These are phyloP conservation scores for Julus scandinavius DNA, from an alignment of 2,888 invertebrate genomes.

Conservation along the genomic window DNA sequence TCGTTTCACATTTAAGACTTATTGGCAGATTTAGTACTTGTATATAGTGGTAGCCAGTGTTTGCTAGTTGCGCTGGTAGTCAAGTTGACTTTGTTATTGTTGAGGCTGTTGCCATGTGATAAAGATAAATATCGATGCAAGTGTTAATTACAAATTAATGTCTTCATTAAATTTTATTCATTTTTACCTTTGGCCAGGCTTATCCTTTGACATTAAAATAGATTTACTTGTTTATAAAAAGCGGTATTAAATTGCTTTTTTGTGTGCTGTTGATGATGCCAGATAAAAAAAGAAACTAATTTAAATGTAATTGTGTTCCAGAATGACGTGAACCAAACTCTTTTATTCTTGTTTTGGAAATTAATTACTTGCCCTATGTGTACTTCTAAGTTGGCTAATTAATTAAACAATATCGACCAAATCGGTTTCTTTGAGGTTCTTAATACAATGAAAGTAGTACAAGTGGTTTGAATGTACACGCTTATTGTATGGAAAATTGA, in stretches of 20 bases:
- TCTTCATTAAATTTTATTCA: background rate
- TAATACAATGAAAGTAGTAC: background rate
- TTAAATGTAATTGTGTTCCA: background rate
- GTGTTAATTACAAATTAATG: background rate
- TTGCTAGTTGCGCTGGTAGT: too few species aligned
- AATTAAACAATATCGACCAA: slow-evolving; percentile 2
- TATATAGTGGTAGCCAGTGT: too few species aligned
- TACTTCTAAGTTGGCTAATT: background rate
- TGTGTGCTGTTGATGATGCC: too few species aligned
- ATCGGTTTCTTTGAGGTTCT: slow-evolving; percentile 34
- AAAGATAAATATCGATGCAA: background rate
- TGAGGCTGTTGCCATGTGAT: background rate
- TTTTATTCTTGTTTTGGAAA: background rate
- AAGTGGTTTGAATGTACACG: background rate
- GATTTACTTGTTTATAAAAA: too few species aligned
- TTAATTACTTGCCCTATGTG: background rate
- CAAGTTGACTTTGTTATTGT: background rate
- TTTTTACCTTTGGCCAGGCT: background rate
- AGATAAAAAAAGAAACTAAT: background rate
- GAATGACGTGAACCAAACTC: background rate
- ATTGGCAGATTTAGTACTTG: too few species aligned
- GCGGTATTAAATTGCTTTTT: too few species aligned
- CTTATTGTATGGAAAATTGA: background rate
- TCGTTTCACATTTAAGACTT: too few species aligned
- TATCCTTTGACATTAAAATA: too few species aligned